Evolutionary conservation across 2,888 invertebrate genomes (phyloP), one percentile per base, ranked within the genome.

Genomic region (Dolichomitus sp.): DNA sequence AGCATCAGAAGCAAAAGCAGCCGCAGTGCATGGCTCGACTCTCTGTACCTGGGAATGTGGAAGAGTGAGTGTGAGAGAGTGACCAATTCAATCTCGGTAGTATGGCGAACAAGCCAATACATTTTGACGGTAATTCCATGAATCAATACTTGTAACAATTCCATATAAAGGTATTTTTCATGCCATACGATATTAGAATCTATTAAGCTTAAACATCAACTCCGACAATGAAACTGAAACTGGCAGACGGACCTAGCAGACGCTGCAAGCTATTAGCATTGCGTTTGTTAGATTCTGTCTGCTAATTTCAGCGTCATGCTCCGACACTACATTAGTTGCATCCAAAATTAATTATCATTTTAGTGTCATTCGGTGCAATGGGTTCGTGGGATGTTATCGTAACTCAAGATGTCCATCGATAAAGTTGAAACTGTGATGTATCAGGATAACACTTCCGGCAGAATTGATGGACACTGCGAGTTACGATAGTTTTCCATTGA

Each of bases 51-150:
- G 12, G 42, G 4, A 45, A 57, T 3, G 59, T 59, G 40, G 23
- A 42, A 48, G 19, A 30, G 19, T 48, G 33, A 17, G n/a, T 1
- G 50, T n/a, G 33, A 14, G 33, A 17, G 23, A 4, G 50, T n/a
- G 33, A 14, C 33, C 59, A 37, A 59, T 59, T 59, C 59, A 59
- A 59, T 59, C 33, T 59, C 59, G 59, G 17, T 59, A 14, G 33
- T 30, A 59, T n/a, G 33, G 59, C 59, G 33, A 33, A 59, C 33
- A n/a, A 7, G 30, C n/a, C 57, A 27, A 17, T 30, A 59, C 27
- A 17, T 59, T 17, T 37, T n/a, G 27, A 30, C 57, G 14, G 57
- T 57, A 57, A 57, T 57, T 30, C 30, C 59, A 33, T 14, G 30
- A 59, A 33, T 57, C 12, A 57, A 27, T 12, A 17, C 30, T 59